Conservation (phyloP, 1,140 invertebrate species). For the Bombus ignitus region DNA sequence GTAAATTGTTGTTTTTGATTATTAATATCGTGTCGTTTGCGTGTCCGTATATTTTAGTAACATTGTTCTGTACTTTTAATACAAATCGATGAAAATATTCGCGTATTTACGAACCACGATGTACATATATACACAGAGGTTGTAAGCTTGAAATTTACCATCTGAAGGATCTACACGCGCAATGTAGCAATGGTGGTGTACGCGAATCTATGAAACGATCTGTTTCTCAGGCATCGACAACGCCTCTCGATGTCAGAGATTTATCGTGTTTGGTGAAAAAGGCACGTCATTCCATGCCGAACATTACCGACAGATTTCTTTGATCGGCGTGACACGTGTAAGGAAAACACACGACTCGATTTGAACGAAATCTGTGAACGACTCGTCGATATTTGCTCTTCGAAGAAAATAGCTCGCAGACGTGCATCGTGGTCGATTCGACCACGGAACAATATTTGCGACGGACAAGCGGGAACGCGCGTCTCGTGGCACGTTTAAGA, state of each 20-base stretch:
- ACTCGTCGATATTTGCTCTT: neutral
- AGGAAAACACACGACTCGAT: neutral
- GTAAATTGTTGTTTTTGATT: neutral
- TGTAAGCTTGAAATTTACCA: neutral
- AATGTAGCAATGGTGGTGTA: neutral
- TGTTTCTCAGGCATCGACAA: neutral
- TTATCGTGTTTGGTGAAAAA: neutral
- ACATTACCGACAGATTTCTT: neutral
- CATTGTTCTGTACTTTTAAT: neutral
- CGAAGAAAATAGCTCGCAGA: neutral
- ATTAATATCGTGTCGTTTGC: too few relatives aligned
- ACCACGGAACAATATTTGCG: neutral
- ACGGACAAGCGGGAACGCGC: accelerated
- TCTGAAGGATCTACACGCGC: neutral
- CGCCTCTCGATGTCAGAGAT: neutral
- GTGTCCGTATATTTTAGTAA: neutral
- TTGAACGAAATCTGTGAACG: neutral
- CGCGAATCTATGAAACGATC: neutral
- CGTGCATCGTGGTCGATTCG: neutral
- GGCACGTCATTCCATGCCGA: neutral
- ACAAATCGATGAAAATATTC: neutral
- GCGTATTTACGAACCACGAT: neutral
- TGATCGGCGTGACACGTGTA: neutral
- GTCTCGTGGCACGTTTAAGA: too few relatives aligned
- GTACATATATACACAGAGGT: too few relatives aligned